Evolutionary conservation across 2,113 vertebrate species (phyloP), one percentile per base, ranked within the genome.

Genomic region (Speoplatyrhinus poulsoni): DNA sequence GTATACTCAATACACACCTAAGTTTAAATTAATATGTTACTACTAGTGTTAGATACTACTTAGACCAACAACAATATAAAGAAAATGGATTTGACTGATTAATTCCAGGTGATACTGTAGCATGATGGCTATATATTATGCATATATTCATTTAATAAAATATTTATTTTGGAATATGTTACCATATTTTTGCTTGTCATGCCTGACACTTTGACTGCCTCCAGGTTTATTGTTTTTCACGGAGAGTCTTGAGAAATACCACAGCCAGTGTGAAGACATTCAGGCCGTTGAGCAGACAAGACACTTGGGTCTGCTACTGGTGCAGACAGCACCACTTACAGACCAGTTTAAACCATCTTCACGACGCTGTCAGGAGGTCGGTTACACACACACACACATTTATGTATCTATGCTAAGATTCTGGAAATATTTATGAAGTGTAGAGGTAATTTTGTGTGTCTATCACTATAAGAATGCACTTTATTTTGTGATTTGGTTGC

Each of bases 241-340:
- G 64, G 85, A 90, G 6, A 85, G 90, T 6, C 87, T 97, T 60
- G 82, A 93, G 76, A 93, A 91, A 66, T 93, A 95, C 66, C 89
- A 94, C 79, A 77, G 67, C 6, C 79, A 96, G 70, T 92, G 94
- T 52, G 85, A 90, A 33, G 91, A 95, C 9, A 90, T 91, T 8
- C 9, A 88, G 4, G 87, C 87, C 53, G 87, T 96, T 65, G 89
- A 62, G 46, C 84, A 89, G 68, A 92, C 81, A 70, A 93, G 84
- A 62, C 81, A 90, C 19, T 81, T 95, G 4, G 96, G 96, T 41
- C 76, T 96, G 70, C 84, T 97, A 69, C 82, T 95, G 11, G 91
- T 97, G 49, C 93, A 96, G 77, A 90, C 92, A 17, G 92, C 90
- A 53, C 83, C 83, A 69, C 85, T 96, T 15, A 95, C 93, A 85